Percentiles rank a stretch among this genome's conserved stretches.
Conservation (phyloP, 53 echinoderm and acorn worm genomes). For the Echinarachnius parma region DNA sequence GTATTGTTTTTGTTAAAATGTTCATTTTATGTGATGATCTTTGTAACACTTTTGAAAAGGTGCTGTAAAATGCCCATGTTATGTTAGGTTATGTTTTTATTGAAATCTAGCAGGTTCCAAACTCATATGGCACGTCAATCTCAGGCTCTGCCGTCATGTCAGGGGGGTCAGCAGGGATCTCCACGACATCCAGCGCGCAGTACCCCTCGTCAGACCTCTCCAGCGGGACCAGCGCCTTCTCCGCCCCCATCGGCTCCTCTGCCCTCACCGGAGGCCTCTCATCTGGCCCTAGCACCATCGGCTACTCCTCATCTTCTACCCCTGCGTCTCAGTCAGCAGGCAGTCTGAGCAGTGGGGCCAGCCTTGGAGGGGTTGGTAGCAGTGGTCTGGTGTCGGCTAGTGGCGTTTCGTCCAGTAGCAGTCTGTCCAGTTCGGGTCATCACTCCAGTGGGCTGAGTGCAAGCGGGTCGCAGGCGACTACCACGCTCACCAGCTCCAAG, state of each 20-base stretch:
- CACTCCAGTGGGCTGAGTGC: conserved; percentile 41
- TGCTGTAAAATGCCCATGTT: no score
- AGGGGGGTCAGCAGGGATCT: conserved; percentile 3
- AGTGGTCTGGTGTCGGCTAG: conserved; percentile 4
- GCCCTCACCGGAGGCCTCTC: conserved; percentile 44
- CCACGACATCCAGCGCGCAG: conserved; percentile 8
- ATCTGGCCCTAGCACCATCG: conserved; percentile 57
- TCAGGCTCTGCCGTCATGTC: conserved; percentile 13
- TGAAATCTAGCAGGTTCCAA: conserved; percentile 9
- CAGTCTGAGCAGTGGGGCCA: conserved; percentile 32
- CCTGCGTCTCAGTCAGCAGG: conserved; percentile 41
- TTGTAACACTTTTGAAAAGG: conserved; percentile 1
- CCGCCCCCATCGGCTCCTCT: conserved; percentile 43
- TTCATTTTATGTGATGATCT: no score
- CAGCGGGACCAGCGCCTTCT: conserved; percentile 41
- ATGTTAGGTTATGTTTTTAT: no score
- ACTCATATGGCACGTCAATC: conserved; percentile 35
- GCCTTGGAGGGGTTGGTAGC: background rate
- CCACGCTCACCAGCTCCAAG: conserved; percentile 70
- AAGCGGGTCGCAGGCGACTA: conserved; percentile 66
- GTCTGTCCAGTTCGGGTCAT: conserved; percentile 45
- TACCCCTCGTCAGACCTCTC: conserved; percentile 31
- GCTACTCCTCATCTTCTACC: conserved; percentile 43
- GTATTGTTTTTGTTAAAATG: no score
- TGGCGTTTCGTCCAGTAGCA: no score